Evolutionary conservation across 2,888 invertebrate species (phyloP).

Genomic region (Quadroppia sp.): DNA sequence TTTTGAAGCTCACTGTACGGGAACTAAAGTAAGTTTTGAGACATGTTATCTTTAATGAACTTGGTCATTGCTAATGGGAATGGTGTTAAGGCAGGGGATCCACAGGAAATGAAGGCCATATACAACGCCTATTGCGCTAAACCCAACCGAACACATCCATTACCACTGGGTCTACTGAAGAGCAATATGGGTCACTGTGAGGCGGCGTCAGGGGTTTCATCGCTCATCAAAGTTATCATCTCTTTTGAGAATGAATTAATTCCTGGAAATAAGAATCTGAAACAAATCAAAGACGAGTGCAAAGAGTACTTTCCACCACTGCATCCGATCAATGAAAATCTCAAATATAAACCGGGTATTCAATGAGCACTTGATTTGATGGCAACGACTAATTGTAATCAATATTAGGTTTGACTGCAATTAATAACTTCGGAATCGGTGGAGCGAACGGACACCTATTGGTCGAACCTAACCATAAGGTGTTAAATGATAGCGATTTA

Average conservation of each 20-base stretch:
- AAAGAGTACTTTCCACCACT: neutral
- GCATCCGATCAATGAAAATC: neutral
- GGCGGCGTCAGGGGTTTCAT: conserved; percentile 52
- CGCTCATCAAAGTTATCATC: conserved; percentile 53
- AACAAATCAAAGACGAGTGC: neutral
- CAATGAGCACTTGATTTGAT: too few relatives aligned
- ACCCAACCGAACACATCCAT: conserved; percentile 60
- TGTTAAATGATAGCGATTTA: conserved; percentile 44
- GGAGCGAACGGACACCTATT: conserved; percentile 54
- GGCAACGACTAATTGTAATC: too few relatives aligned
- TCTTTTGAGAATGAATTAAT: conserved; percentile 55
- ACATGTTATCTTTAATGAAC: too few relatives aligned
- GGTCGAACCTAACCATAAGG: conserved; percentile 48
- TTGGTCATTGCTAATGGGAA: too few relatives aligned
- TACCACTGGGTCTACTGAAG: conserved; percentile 94
- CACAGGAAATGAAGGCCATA: conserved; percentile 57
- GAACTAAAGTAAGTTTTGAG: conserved; percentile 65
- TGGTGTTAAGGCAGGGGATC: conserved; percentile 57
- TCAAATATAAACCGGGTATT: neutral
- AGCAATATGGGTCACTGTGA: conserved; percentile 99
- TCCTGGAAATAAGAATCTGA: neutral
- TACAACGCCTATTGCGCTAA: conserved; percentile 62
- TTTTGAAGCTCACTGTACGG: conserved; percentile 97
- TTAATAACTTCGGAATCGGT: conserved; percentile 60
- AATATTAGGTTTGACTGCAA: conserved; percentile 53